These are phyloP conservation scores for Sturnus vulgaris DNA, from an alignment of 2,113 vertebrate genomes.

Conservation along the genomic window DNA sequence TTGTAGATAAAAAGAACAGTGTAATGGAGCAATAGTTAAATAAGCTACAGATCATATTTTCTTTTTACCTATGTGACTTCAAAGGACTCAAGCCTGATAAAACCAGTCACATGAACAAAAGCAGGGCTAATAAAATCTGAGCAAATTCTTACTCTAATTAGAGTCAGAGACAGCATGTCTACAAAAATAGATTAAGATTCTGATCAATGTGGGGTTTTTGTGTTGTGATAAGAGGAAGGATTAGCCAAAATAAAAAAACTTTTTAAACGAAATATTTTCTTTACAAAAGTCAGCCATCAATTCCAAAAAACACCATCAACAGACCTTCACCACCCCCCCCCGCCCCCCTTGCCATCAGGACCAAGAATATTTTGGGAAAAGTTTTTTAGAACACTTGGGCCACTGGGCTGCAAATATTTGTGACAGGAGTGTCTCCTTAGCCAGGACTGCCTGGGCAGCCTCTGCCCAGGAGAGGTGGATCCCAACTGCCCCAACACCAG, in stretches of 20 bases:
- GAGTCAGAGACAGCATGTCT: not conserved
- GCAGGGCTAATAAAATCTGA: not conserved
- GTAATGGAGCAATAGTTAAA: not conserved
- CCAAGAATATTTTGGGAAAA: not conserved
- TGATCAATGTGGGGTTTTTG: fast-evolving
- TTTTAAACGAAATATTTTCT: not conserved
- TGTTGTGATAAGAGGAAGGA: not conserved
- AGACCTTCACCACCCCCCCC: fast-evolving
- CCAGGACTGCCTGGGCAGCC: not conserved
- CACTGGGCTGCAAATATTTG: not conserved
- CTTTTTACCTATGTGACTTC: not conserved
- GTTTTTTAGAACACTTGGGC: not conserved
- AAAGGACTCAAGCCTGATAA: not conserved
- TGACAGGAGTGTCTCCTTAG: not conserved
- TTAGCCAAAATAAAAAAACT: not conserved
- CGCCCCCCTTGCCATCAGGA: not conserved
- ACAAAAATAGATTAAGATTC: not conserved
- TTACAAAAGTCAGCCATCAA: not conserved
- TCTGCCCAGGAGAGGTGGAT: not conserved
- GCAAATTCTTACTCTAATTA: not conserved
- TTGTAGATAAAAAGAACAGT: not conserved
- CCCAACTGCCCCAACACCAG: not conserved
- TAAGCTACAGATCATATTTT: not conserved
- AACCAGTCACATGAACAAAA: not conserved
- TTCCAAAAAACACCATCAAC: not conserved